Conservation (phyloP, 2,797 vertebrate genomes). For the Sebastes hubbsi region DNA sequence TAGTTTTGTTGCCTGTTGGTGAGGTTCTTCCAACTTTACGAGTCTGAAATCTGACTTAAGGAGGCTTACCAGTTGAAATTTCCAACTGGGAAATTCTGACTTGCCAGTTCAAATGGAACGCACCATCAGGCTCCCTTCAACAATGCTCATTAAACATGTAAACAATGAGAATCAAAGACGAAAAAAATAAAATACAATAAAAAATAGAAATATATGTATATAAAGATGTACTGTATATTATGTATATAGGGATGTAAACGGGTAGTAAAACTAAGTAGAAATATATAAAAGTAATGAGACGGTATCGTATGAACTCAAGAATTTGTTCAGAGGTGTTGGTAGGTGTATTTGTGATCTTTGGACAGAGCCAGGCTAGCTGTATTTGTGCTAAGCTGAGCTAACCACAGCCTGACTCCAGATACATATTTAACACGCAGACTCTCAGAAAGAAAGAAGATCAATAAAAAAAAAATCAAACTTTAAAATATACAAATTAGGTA, state of each 20-base stretch:
- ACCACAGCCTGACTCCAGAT: background rate
- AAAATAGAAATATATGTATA: too few relatives aligned
- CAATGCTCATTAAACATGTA: too few relatives aligned
- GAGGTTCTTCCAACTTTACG: too few relatives aligned
- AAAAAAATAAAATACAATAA: too few relatives aligned
- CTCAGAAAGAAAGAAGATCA: background rate
- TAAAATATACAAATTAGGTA: background rate
- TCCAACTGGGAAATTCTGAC: too few relatives aligned
- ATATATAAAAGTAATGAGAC: background rate
- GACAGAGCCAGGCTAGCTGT: background rate
- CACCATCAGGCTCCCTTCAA: too few relatives aligned
- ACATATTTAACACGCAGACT: background rate
- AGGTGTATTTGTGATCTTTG: background rate
- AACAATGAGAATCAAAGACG: too few relatives aligned
- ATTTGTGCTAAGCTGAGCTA: constrained; percentile 2
- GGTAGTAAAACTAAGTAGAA: background rate
- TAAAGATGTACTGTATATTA: background rate
- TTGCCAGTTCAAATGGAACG: too few relatives aligned
- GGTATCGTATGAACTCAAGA: too few relatives aligned
- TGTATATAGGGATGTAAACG: background rate
- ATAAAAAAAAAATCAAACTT: background rate
- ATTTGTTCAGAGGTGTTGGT: background rate
- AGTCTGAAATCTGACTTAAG: too few relatives aligned
- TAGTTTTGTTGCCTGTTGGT: too few relatives aligned
- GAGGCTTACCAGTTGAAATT: too few relatives aligned